Evolutionary conservation across 1,140 invertebrate species (phyloP).

Genomic region (Lepidotrigona ventralis): DNA sequence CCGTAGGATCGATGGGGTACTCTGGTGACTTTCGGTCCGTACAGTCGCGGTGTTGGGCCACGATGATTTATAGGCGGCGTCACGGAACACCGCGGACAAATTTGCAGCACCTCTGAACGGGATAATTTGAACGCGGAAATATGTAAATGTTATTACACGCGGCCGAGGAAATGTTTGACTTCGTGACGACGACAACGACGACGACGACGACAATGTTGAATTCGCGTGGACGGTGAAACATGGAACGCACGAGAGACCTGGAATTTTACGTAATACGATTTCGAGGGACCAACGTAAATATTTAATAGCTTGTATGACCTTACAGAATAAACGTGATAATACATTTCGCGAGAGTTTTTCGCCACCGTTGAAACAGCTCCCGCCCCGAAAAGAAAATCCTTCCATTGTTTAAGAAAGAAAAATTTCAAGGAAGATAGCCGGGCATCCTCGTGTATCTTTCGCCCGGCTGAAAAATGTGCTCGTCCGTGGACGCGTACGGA

Average conservation of each 20-base stretch:
- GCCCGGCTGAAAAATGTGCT: neutral
- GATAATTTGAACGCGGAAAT: constrained; percentile 15
- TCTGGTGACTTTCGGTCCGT: constrained; percentile 29
- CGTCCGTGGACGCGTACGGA: neutral
- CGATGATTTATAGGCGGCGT: constrained; percentile 49
- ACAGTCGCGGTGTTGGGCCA: too few species aligned
- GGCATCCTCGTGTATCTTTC: neutral
- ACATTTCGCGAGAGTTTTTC: neutral
- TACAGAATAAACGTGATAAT: neutral
- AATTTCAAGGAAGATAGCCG: constrained; percentile 15
- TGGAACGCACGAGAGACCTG: neutral
- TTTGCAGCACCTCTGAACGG: constrained; percentile 2
- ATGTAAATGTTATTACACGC: constrained; percentile 32
- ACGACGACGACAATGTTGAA: neutral
- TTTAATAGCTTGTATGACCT: neutral
- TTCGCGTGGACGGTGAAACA: constrained; percentile 13
- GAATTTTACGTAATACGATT: constrained; percentile 7
- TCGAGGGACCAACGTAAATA: neutral
- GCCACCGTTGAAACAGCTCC: neutral
- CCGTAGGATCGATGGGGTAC: constrained; percentile 17
- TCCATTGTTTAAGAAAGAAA: constrained; percentile 25
- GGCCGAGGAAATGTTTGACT: constrained; percentile 11
- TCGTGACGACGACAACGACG: neutral
- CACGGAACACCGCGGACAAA: constrained; percentile 12
- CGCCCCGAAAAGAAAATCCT: neutral